Base-by-base conservation (phyloP, 2,888 invertebrate genomes). In the Morinoia aosen region DNA sequence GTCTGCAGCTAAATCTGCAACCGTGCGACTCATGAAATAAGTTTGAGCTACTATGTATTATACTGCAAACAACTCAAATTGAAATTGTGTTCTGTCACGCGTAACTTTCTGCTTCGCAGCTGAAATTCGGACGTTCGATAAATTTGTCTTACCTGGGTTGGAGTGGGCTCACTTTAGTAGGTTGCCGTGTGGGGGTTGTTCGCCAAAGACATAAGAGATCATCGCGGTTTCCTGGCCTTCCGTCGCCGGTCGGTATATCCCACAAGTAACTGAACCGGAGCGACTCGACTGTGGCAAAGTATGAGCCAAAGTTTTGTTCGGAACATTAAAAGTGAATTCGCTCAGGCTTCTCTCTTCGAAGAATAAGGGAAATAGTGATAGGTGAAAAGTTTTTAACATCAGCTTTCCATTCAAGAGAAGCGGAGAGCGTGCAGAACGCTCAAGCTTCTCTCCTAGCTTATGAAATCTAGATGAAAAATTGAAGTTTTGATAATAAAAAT, bases 271-370 rank as follows among this genome's bases (percentile, higher is more conserved):
- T 93, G 93, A 57, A 57, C 93, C 0, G 57, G 93, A 57, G 48
- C 93, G 57, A 93, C 57, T 93, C 57, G 25, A 57, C 93, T 93
- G 93, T 25, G 57, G 93, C 93, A 93, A 93, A 93, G 93, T 93
- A 93, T 93, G 93, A 48, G 48, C 93, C 93, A 56, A 93, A 93
- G 93, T 93, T 93, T 93, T 25, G 93, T 93, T 93, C 93, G 57
- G 93, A 93, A 93, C 93, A 93, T 93, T 93, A 93, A 93, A 93
- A 93, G 93, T 57, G 93, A 93, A 93, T 93, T 93, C 93, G 93
- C 57, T 56, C 48, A 56, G 93, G n/a, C 93, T 33, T 57, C 25
- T 56, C 57, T 33, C 19, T 33, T 14, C 16, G n/a, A 93, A 93
- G 93, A 93, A 57, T 93, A 48, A 25, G 57, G 57, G 57, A 93